A percentile compares a stretch with the other conserved stretches of the same genome.
Evolutionary conservation across 2,888 invertebrate genomes (phyloP).

Genomic region (Unio pictorum): DNA sequence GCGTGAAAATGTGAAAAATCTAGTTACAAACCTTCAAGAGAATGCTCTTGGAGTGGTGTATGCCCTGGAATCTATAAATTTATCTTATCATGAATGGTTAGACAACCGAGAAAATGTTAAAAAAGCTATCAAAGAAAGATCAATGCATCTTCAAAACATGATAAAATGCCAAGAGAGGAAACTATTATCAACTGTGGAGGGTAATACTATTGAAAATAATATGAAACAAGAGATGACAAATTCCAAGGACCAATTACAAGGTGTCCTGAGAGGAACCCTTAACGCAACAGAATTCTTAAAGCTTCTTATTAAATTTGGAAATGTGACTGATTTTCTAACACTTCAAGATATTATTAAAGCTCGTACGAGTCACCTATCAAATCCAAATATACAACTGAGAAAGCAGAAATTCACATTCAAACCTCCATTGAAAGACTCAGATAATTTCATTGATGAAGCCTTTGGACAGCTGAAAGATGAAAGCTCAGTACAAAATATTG

Average conservation of each 20-base stretch:
- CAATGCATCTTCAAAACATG: slow-evolving; percentile 42
- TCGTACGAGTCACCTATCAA: no score
- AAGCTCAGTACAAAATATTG: no score
- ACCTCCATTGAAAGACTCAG: neutral
- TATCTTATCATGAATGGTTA: neutral
- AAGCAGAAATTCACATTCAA: slow-evolving; percentile 5
- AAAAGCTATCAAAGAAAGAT: slow-evolving; percentile 42
- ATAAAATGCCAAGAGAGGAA: slow-evolving; percentile 45
- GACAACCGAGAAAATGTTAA: neutral
- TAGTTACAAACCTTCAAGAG: slow-evolving; percentile 24
- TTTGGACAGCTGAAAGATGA: slow-evolving; percentile 3
- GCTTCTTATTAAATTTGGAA: slow-evolving; percentile 31
- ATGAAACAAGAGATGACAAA: slow-evolving; percentile 20
- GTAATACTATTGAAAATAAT: slow-evolving; percentile 17
- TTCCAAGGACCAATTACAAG: slow-evolving; percentile 30
- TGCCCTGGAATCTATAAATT: slow-evolving; percentile 18
- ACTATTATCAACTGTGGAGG: slow-evolving; percentile 44
- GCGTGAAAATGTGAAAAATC: slow-evolving; percentile 6
- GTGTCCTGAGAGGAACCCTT: slow-evolving; percentile 26
- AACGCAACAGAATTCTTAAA: slow-evolving; percentile 32
- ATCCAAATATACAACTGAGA: neutral
- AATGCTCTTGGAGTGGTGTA: slow-evolving; percentile 36
- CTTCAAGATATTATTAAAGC: no score
- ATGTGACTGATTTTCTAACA: no score
- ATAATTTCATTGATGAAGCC: slow-evolving; percentile 8